phyloP scores from a whole-genome alignment of 1,140 invertebrate genomes.

The Heliconius melpomene region DNA sequence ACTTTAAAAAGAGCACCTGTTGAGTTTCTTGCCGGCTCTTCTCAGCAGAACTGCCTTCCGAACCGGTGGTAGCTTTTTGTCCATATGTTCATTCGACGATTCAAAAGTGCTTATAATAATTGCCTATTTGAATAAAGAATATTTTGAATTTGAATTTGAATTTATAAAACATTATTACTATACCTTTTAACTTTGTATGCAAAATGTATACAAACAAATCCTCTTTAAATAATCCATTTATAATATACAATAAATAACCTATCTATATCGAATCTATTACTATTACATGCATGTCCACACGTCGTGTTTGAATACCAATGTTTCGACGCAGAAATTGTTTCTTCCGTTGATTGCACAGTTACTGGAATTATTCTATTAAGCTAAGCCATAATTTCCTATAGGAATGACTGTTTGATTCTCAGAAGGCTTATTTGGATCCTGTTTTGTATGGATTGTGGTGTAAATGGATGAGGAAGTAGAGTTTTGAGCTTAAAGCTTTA shows the following conservation, averaged over 20 bases:
- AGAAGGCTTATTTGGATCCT: constrained; percentile 2
- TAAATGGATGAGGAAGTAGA: neutral
- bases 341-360: constrained; percentile 24
- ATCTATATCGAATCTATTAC: neutral
- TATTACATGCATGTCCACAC: neutral
- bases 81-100: too few species aligned
- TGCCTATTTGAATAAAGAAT: too few species aligned
- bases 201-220: neutral
- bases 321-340: constrained; percentile 13
- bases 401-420: neutral
- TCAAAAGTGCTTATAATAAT: too few species aligned
- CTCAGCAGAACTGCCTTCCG: too few species aligned
- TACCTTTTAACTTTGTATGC: neutral
- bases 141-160: too few species aligned
- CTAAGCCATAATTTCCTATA: constrained; percentile 10
- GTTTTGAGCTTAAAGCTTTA: neutral
- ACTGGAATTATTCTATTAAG: constrained; percentile 28
- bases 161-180: neutral
- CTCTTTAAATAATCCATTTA: constrained; percentile 10
- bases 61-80: too few species aligned
- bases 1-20: too few species aligned
- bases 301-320: constrained; percentile 16
- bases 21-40: too few species aligned
- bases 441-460: neutral
- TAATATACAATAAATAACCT: neutral